phyloP scores from a whole-genome alignment of 30 jellyfish, hydroid and myxozoan genomes.

The Rhopilema esculentum region DNA sequence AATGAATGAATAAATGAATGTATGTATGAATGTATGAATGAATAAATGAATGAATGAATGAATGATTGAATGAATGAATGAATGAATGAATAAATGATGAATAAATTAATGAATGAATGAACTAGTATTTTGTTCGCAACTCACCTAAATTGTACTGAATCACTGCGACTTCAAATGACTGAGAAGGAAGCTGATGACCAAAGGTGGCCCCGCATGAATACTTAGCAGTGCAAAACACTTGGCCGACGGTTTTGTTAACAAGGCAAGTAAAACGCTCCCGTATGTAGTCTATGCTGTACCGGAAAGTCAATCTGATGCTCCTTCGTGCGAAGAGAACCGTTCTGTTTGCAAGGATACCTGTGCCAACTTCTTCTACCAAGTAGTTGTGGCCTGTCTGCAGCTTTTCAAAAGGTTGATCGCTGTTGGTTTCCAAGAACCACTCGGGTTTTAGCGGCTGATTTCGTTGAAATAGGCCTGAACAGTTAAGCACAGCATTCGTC shows the following conservation, averaged over 20 bases:
- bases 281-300: constrained; percentile 48
- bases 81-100: no score
- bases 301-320: not conserved
- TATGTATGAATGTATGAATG: no score
- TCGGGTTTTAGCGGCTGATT: not conserved
- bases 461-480: constrained; percentile 41
- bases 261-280: constrained; percentile 44
- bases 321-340: constrained; percentile 3
- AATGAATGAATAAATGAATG: no score
- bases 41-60: no score
- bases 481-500: constrained; percentile 14
- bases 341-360: not conserved
- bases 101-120: no score
- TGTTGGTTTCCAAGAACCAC: constrained; percentile 20
- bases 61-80: no score
- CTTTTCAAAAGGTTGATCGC: not conserved
- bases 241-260: not conserved
- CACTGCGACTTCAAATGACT: not conserved
- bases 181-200: not conserved
- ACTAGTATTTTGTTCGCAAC: no score
- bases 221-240: constrained; percentile 30
- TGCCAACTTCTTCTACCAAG: not conserved
- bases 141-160: constrained; percentile 53
- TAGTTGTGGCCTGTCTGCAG: constrained; percentile 39
- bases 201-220: constrained; percentile 13